Conservation (phyloP, 2,888 invertebrate species). For the Phengaris arion region DNA sequence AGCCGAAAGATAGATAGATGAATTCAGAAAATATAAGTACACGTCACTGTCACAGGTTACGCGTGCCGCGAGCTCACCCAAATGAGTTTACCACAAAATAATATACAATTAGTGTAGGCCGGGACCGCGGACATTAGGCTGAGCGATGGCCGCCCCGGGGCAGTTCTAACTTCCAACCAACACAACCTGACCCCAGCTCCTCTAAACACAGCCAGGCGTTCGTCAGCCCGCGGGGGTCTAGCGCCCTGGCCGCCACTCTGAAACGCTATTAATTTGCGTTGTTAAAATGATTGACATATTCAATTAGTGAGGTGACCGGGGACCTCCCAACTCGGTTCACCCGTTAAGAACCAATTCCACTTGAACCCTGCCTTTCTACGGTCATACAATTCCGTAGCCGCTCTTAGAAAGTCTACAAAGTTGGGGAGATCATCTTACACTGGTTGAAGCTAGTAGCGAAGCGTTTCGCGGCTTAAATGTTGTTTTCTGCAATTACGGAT, state of each 20-base stretch:
- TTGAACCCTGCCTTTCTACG: conserved; percentile 43
- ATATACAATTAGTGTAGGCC: conserved; percentile 68
- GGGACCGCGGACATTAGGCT: conserved; percentile 62
- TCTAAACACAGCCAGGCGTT: conserved; percentile 29
- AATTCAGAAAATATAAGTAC: not conserved
- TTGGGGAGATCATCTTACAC: conserved; percentile 41
- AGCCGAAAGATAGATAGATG: too few relatives aligned
- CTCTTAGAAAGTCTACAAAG: not conserved
- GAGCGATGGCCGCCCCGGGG: conserved; percentile 68
- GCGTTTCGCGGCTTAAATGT: conserved; percentile 69
- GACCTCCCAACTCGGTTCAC: conserved; percentile 77
- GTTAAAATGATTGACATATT: conserved; percentile 90
- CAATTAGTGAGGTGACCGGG: conserved; percentile 85
- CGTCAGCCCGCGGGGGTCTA: conserved; percentile 46
- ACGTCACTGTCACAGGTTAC: conserved; percentile 49
- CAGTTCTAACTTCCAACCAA: conserved; percentile 50
- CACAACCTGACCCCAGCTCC: conserved; percentile 38
- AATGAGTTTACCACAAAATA: conserved; percentile 72
- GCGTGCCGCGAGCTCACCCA: conserved; percentile 49
- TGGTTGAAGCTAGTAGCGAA: conserved; percentile 54
- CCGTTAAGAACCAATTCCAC: conserved; percentile 52
- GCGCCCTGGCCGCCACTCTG: conserved; percentile 55
- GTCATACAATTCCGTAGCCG: not conserved
- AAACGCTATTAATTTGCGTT: conserved; percentile 81
- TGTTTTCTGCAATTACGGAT: conserved; percentile 75